phyloP scores from a whole-genome alignment of 2,797 vertebrate genomes.

The Brachymystax lenok region DNA sequence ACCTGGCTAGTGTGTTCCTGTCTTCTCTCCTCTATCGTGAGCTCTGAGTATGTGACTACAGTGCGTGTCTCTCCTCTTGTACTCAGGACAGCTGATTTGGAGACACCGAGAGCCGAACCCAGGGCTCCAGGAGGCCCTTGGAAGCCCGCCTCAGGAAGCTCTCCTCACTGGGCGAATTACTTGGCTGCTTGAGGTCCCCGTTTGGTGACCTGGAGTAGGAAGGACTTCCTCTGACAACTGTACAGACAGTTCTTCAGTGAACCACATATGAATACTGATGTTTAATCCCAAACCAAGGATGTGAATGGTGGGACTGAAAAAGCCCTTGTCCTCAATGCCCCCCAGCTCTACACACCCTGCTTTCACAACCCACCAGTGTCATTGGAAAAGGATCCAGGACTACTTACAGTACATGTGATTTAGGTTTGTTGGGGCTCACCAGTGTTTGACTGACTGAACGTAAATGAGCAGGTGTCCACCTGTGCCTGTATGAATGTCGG shows the following conservation, averaged over 20 bases:
- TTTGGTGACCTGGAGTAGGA: constrained; percentile 56
- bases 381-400: not conserved
- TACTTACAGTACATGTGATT: not conserved
- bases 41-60: not conserved
- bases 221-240: not conserved
- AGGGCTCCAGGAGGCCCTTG: constrained; percentile 45
- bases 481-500: constrained; percentile 11
- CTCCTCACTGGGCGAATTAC: constrained; percentile 59
- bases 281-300: not conserved
- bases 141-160: constrained; percentile 55
- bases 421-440: not conserved
- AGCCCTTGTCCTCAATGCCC: not conserved
- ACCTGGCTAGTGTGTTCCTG: not conserved
- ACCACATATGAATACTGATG: constrained; percentile 1
- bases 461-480: constrained; percentile 8
- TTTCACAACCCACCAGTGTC: constrained; percentile 3
- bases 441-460: not conserved
- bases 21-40: not conserved
- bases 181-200: constrained; percentile 64
- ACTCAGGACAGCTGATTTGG: constrained; percentile 78
- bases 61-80: constrained; percentile 3
- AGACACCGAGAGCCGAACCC: constrained; percentile 25
- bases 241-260: not conserved
- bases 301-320: constrained; percentile 8
- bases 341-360: constrained; percentile 7